A percentile compares a stretch with the other conserved stretches of the same genome.
These are phyloP conservation scores for Brachionus manjavacas DNA, from an alignment of 1,140 invertebrate species.

Conservation along the genomic window DNA sequence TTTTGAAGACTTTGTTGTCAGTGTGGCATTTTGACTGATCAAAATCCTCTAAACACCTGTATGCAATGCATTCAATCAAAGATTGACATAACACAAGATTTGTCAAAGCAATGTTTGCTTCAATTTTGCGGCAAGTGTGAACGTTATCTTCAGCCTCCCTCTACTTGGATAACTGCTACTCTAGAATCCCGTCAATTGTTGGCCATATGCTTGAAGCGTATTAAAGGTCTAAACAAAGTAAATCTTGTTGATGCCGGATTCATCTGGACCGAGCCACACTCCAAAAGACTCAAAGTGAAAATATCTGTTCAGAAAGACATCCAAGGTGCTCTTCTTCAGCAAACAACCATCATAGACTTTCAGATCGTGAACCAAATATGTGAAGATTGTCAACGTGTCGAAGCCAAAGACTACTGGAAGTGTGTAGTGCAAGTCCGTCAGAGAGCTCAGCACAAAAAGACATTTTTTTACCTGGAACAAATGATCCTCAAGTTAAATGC, in stretches of 20 bases:
- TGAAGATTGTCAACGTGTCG: constrained; percentile 87
- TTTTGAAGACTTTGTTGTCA: constrained; percentile 35
- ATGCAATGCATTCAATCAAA: constrained; percentile 31
- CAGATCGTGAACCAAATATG: constrained; percentile 88
- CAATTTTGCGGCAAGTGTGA: constrained; percentile 39
- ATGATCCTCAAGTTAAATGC: constrained; percentile 90
- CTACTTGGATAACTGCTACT: constrained; percentile 78
- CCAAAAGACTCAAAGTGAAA: constrained; percentile 92
- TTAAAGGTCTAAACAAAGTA: constrained; percentile 84
- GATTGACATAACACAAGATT: constrained; percentile 34
- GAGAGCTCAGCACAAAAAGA: constrained; percentile 82
- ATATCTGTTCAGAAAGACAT: constrained; percentile 91
- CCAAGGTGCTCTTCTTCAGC: constrained; percentile 58
- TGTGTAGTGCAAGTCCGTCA: constrained; percentile 70
- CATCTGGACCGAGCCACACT: constrained; percentile 98
- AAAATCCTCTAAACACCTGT: constrained; percentile 36
- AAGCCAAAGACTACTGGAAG: constrained; percentile 97
- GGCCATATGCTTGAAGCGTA: constrained; percentile 81
- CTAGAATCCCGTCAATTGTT: constrained; percentile 89
- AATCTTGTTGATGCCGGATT: constrained; percentile 87
- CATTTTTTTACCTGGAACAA: constrained; percentile 96
- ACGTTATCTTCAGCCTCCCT: constrained; percentile 71
- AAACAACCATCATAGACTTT: constrained; percentile 90
- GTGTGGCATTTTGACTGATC: constrained; percentile 37
- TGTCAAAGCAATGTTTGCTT: constrained; percentile 25